These are phyloP conservation scores for Mylabris sibirica DNA, from an alignment of 2,888 invertebrate species.

Conservation along the genomic window DNA sequence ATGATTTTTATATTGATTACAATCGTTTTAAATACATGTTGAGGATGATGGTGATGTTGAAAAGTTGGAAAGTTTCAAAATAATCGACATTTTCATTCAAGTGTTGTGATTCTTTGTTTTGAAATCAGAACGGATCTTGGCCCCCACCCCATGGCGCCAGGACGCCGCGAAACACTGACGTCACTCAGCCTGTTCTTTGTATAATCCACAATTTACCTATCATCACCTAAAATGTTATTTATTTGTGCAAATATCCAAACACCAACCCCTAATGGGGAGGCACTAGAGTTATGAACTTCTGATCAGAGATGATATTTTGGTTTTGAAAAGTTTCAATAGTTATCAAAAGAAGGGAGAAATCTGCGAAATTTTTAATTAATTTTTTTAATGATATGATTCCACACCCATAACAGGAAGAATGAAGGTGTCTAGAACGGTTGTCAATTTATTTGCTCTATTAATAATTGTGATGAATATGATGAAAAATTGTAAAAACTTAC, in stretches of 20 bases:
- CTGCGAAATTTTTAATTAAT: neutral
- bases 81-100: constrained; percentile 13
- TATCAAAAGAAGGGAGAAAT: no score
- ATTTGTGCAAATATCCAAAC: neutral
- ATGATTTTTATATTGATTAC: neutral
- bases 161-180: constrained; percentile 43
- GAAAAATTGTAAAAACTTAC: constrained; percentile 54
- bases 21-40: neutral
- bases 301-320: neutral
- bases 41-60: neutral
- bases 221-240: neutral
- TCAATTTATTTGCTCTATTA: neutral
- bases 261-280: neutral
- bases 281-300: neutral
- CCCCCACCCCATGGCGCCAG: constrained; percentile 43
- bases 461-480: neutral
- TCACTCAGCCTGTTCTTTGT: constrained; percentile 39
- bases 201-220: constrained; percentile 30
- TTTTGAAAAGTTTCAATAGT: no score
- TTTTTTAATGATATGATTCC: neutral
- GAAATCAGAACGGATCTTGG: constrained; percentile 39
- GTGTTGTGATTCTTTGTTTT: constrained; percentile 40
- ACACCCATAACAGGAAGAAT: neutral
- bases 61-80: constrained; percentile 13
- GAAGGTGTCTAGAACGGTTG: neutral